Percentiles rank a stretch among this genome's conserved stretches.
Evolutionary conservation across 2,113 vertebrate genomes (phyloP).

Genomic region (Herpetotheres cachinnans): DNA sequence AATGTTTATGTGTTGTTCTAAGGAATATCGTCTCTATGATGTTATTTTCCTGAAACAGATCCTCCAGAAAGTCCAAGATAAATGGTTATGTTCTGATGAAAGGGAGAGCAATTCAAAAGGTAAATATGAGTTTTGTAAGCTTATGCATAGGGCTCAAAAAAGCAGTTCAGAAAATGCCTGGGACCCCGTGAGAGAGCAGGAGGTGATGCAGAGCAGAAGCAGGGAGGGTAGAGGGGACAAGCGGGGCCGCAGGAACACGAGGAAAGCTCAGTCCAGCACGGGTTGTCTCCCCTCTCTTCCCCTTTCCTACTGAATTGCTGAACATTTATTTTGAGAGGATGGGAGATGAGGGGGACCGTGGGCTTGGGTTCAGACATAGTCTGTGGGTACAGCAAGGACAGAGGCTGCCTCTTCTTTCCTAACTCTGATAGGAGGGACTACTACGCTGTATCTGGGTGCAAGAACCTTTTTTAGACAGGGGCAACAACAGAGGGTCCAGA

Average conservation of each 20-base stretch:
- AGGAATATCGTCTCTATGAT: neutral
- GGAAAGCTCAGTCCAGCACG: neutral
- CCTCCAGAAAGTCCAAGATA: neutral
- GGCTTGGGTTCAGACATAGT: too few relatives aligned
- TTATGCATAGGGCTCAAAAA: neutral
- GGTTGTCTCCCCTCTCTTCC: rapidly evolving
- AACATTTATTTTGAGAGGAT: neutral
- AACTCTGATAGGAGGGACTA: neutral
- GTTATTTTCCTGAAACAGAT: slow-evolving; percentile 24
- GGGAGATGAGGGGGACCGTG: neutral
- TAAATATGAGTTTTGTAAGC: neutral
- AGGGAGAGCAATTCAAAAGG: neutral
- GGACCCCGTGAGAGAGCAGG: neutral
- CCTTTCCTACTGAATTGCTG: neutral
- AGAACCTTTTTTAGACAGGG: neutral
- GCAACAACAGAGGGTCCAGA: neutral
- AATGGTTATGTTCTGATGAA: neutral
- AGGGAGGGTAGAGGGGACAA: neutral
- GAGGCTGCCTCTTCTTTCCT: neutral
- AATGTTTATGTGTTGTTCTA: neutral
- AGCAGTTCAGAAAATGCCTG: neutral
- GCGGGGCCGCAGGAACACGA: neutral
- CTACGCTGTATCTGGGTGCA: rapidly evolving
- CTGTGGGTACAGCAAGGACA: too few relatives aligned
- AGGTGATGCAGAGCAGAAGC: rapidly evolving